These are phyloP conservation scores for Carettochelys insculpta DNA, from an alignment of 2,113 vertebrate genomes.

Conservation along the genomic window DNA sequence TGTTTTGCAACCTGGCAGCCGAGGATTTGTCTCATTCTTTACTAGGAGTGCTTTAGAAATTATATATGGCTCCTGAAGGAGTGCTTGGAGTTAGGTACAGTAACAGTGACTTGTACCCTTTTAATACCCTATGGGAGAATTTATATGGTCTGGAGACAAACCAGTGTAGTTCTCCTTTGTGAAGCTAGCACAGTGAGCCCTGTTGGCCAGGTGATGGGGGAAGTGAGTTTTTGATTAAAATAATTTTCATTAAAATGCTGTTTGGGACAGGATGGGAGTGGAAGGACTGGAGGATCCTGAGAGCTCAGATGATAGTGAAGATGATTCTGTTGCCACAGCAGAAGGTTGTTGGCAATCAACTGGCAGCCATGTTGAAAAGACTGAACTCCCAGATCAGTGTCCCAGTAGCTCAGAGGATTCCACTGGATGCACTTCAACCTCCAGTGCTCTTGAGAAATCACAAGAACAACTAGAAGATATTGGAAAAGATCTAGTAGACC, in stretches of 20 bases:
- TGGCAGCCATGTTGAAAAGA: background rate
- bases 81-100: background rate
- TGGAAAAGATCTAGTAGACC: background rate
- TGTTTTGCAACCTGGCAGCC: background rate
- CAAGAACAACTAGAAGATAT: background rate
- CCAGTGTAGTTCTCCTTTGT: background rate
- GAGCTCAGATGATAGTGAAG: constrained; percentile 77
- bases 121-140: background rate
- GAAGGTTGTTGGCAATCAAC: constrained; percentile 12
- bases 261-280: constrained; percentile 79
- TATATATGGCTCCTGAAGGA: background rate
- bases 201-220: background rate
- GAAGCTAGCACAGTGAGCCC: background rate
- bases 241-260: background rate
- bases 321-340: constrained; percentile 55
- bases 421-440: background rate
- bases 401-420: constrained; percentile 35
- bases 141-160: background rate
- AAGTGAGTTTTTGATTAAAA: background rate
- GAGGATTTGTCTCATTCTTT: background rate
- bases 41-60: background rate
- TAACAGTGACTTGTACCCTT: background rate
- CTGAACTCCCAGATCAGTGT: background rate
- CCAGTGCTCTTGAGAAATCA: background rate
- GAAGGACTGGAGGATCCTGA: constrained; percentile 73